Conservation (phyloP, 2,113 vertebrate genomes). For the Myiozetetes cayanensis region DNA sequence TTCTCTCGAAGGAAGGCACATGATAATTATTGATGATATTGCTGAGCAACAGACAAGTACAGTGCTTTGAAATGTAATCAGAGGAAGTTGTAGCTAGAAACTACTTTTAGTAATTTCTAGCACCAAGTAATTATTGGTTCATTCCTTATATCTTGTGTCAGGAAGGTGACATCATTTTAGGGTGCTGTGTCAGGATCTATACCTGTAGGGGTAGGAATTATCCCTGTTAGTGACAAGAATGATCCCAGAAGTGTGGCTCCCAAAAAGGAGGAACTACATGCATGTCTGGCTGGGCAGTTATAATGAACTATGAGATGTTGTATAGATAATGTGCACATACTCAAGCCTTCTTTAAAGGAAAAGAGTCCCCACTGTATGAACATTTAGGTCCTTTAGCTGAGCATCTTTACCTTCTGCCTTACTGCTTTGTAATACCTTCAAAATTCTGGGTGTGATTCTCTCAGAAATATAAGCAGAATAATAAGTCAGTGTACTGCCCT, state of each 20-base stretch:
- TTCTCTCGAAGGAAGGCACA: background rate
- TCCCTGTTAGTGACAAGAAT: background rate
- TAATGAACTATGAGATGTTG: background rate
- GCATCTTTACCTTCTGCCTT: background rate
- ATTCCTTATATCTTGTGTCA: background rate
- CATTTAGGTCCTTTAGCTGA: background rate
- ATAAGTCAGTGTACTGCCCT: background rate
- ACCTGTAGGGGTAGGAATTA: background rate
- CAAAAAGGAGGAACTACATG: background rate
- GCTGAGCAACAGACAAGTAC: background rate
- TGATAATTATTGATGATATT: background rate
- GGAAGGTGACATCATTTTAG: background rate
- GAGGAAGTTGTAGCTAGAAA: background rate
- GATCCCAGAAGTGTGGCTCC: background rate
- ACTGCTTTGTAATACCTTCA: background rate
- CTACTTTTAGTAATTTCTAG: background rate
- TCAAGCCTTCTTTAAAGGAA: background rate
- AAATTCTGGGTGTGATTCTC: background rate
- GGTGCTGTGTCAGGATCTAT: background rate
- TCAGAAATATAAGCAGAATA: background rate
- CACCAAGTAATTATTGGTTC: background rate
- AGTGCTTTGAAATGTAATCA: background rate
- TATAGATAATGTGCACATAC: fast-evolving
- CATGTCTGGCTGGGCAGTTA: background rate
- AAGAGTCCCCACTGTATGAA: background rate